phyloP scores from a whole-genome alignment of 2,888 invertebrate genomes.

The Morpho achilles region DNA sequence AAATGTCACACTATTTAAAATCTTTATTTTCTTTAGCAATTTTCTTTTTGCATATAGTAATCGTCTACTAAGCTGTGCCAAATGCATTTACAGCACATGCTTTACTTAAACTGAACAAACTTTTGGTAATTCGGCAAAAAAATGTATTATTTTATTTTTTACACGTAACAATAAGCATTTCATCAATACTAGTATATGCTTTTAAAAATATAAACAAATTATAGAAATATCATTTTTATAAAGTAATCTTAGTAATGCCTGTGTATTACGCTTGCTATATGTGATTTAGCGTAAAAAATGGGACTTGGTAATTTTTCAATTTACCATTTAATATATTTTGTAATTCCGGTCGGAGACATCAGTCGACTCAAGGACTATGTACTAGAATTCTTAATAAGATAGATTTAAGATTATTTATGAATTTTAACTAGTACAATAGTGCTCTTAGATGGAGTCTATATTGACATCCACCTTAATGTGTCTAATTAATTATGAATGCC shows the following conservation, averaged over 20 bases:
- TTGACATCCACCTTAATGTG: too few relatives aligned
- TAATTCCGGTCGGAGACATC: too few relatives aligned
- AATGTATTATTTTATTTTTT: background rate
- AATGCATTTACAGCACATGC: slow-evolving; percentile 13
- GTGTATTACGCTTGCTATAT: slow-evolving; percentile 4
- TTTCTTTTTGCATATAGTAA: slow-evolving; percentile 10
- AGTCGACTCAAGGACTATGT: too few relatives aligned
- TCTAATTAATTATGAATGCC: too few relatives aligned
- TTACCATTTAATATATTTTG: slow-evolving; percentile 48
- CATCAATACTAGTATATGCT: too few relatives aligned
- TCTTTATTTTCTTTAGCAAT: slow-evolving; percentile 8
- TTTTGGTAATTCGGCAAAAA: slow-evolving; percentile 33
- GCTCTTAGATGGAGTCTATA: too few relatives aligned
- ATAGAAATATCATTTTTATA: slow-evolving; percentile 4
- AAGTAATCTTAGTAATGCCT: slow-evolving; percentile 4
- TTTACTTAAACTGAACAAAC: slow-evolving; percentile 2
- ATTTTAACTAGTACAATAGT: too few relatives aligned
- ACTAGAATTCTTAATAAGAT: too few relatives aligned
- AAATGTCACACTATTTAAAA: slow-evolving; percentile 1
- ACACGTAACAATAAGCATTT: too few relatives aligned
- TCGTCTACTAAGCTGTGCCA: slow-evolving; percentile 26
- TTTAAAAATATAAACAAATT: slow-evolving; percentile 2
- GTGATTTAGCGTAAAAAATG: background rate
- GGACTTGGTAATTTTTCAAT: slow-evolving; percentile 57
- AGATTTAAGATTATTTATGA: too few relatives aligned